Conservation (phyloP, 1,140 invertebrate genomes). For the Tetraneura akinire region DNA sequence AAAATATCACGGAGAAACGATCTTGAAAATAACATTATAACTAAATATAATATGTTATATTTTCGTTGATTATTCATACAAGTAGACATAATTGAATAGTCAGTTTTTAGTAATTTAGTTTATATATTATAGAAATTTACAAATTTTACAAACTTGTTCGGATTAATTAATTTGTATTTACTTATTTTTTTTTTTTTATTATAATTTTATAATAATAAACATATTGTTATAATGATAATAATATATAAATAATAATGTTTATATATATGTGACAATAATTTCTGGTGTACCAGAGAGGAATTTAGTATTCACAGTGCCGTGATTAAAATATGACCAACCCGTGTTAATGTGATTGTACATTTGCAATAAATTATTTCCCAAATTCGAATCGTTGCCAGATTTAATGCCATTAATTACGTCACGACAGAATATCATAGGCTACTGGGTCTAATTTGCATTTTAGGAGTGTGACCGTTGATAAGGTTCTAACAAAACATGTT, state of each 20-base stretch:
- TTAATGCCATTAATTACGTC: constrained; percentile 23
- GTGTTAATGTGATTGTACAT: constrained; percentile 30
- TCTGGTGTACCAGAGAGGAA: not conserved
- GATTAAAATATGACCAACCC: constrained; percentile 16
- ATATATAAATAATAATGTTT: not conserved
- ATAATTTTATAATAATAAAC: no score
- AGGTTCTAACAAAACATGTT: not conserved
- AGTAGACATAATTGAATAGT: no score
- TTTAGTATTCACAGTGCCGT: not conserved
- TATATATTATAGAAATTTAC: no score
- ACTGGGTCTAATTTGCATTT: constrained; percentile 9
- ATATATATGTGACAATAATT: constrained; percentile 8
- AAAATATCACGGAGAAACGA: no score
- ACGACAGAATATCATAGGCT: not conserved
- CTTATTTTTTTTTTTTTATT: no score
- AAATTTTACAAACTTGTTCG: no score
- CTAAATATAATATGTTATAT: no score
- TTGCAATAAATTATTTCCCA: constrained; percentile 25
- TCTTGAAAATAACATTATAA: no score
- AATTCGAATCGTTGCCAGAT: constrained; percentile 22
- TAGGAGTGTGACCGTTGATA: not conserved
- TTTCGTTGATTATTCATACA: no score
- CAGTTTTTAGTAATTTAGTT: no score
- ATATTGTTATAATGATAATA: not conserved
- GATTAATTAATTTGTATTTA: no score